Base-by-base conservation (phyloP, 2,113 vertebrate species). In the Ochotona princeps region DNA sequence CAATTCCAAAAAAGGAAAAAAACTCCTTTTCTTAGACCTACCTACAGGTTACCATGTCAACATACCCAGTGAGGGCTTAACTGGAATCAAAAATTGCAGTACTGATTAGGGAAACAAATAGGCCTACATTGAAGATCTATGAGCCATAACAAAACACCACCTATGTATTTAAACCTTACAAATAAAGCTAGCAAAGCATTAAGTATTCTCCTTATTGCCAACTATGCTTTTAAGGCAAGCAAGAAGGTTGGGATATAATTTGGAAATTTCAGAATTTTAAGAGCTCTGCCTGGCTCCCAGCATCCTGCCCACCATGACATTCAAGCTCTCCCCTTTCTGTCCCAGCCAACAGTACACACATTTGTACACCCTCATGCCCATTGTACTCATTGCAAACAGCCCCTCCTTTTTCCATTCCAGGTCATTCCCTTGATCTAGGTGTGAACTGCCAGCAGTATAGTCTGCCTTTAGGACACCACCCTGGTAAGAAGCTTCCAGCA, bases 261-360 rank as follows among this genome's bases (percentile, higher is more conserved):
- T 88, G 60, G 69, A 93, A 83, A 49, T 61, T 25, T 47, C 76
- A 81, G 60, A 74, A 82, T 65, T 57, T 47, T 82, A 69, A 76
- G 61, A 2, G 20, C 76, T 70, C 44, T 35, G 30, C 38, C 67
- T 73, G 32, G 54, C 35, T 3, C n/a, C 38, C 10, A n/a, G 44
- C 25, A 61, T 47, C 54, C 51, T 79, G 47, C 51, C 25, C 13
- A 13, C 21, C 17, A 35, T 28, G 26, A 21, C 35, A 61, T 28
- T 18, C 12, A 54, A 5, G 30, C 11, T 17, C 8, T 23, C 67
- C 15, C 11, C 63, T 25, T 5, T 44, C 32, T 69, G 8, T 69
- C 35, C 49, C 28, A 11, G 21, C 44, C 28, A 20, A 23, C 60
- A 18, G 18, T 73, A 63, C 38, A 49, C 84, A 32, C 38, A 11